These are phyloP conservation scores for Tachysurus vachellii DNA, from an alignment of 2,113 vertebrate species.

Conservation along the genomic window DNA sequence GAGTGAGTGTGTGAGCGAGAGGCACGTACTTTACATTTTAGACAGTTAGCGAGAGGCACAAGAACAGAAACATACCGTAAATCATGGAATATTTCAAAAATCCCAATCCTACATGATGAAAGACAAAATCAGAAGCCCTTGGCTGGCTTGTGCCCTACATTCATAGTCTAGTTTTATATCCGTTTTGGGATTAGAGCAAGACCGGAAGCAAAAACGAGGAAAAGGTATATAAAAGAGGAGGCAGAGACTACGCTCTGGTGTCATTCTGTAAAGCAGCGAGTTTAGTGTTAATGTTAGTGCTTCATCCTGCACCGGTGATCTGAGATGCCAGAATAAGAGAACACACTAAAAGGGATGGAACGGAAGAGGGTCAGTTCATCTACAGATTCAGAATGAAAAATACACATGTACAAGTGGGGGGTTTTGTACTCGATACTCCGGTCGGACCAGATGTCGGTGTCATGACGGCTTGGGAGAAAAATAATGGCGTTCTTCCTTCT, in stretches of 20 bases:
- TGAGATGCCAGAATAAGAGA: neutral
- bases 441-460: neutral
- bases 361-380: neutral
- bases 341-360: neutral
- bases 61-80: conserved; percentile 47
- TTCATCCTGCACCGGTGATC: neutral
- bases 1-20: conserved; percentile 41
- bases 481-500: conserved; percentile 34
- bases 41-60: conserved; percentile 47
- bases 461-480: neutral
- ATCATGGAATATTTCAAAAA: conserved; percentile 53
- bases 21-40: conserved; percentile 50
- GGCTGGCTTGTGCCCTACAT: conserved; percentile 70
- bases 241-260: conserved; percentile 29
- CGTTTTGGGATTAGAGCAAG: conserved; percentile 6
- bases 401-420: neutral
- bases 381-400: neutral
- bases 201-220: conserved; percentile 34
- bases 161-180: conserved; percentile 59
- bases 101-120: conserved; percentile 53
- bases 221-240: conserved; percentile 61
- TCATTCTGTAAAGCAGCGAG: conserved; percentile 32
- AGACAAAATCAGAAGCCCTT: conserved; percentile 58
- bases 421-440: conserved; percentile 27
- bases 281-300: neutral